Conservation (phyloP, 2,888 invertebrate species). For the Melipona beecheii region DNA sequence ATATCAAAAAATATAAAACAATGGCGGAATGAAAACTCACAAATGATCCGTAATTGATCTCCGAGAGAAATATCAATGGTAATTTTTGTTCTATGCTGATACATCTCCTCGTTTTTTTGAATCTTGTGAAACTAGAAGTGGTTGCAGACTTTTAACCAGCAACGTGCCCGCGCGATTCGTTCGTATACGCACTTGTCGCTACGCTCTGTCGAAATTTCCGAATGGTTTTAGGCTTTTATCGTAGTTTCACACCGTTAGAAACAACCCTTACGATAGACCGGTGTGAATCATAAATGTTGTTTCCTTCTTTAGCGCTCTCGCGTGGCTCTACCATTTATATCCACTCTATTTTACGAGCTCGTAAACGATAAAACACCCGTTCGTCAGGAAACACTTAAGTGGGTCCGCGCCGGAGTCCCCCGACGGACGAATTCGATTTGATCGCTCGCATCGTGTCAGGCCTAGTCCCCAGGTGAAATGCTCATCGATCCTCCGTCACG, state of each 20-base stretch:
- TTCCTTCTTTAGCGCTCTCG: constrained; percentile 34
- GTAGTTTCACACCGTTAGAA: neutral
- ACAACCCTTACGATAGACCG: constrained; percentile 40
- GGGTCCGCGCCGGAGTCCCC: neutral
- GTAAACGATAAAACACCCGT: constrained; percentile 59
- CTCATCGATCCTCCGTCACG: neutral
- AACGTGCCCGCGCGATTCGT: neutral
- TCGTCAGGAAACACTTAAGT: constrained; percentile 47
- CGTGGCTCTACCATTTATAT: constrained; percentile 45
- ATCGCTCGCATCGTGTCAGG: constrained; percentile 22
- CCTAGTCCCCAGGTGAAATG: constrained; percentile 15
- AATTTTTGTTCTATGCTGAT: too few species aligned
- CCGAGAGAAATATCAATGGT: neutral
- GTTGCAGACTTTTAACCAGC: neutral
- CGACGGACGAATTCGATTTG: constrained; percentile 32
- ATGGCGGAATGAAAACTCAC: too few species aligned
- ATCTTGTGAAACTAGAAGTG: neutral
- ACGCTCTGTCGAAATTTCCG: constrained; percentile 13
- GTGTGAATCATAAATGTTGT: constrained; percentile 55
- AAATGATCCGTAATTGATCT: neutral
- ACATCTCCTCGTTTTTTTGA: neutral
- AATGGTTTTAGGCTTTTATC: constrained; percentile 15
- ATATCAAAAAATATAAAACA: too few species aligned
- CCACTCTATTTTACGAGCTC: constrained; percentile 56
- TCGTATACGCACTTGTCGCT: neutral